Percentiles rank a stretch among this genome's conserved stretches.
Conservation (phyloP, 2,888 invertebrate species). For the Rhaphigaster nebulosa region DNA sequence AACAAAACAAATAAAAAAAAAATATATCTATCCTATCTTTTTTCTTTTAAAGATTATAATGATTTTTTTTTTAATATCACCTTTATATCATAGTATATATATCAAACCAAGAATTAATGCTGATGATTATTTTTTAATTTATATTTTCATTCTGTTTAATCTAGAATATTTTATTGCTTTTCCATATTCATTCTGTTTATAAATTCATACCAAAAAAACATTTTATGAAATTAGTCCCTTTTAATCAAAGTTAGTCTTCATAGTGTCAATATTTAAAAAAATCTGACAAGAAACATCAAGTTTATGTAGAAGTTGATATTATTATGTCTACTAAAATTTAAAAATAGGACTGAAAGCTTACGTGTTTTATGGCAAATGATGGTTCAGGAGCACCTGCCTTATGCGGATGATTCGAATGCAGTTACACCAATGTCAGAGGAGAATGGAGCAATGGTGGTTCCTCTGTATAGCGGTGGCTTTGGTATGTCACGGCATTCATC, state of each 20-base stretch:
- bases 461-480: constrained; percentile 91
- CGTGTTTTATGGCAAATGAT: constrained; percentile 41
- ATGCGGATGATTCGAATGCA: constrained; percentile 97
- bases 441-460: constrained; percentile 94
- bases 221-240: neutral
- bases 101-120: neutral
- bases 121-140: neutral
- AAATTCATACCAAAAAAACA: neutral
- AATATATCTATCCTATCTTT: neutral
- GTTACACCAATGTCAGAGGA: constrained; percentile 99
- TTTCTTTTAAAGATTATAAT: neutral
- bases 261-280: neutral
- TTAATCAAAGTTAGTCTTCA: neutral
- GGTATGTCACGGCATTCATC: constrained; percentile 86
- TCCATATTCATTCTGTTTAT: neutral
- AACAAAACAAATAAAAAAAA: neutral
- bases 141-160: neutral
- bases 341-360: constrained; percentile 48
- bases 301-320: neutral
- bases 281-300: neutral
- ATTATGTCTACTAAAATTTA: constrained; percentile 39
- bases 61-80: neutral
- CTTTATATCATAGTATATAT: neutral
- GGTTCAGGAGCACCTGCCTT: constrained; percentile 87
- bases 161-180: neutral